These are phyloP conservation scores for Penaeus monodon DNA, from an alignment of 2,888 invertebrate species.

Conservation along the genomic window DNA sequence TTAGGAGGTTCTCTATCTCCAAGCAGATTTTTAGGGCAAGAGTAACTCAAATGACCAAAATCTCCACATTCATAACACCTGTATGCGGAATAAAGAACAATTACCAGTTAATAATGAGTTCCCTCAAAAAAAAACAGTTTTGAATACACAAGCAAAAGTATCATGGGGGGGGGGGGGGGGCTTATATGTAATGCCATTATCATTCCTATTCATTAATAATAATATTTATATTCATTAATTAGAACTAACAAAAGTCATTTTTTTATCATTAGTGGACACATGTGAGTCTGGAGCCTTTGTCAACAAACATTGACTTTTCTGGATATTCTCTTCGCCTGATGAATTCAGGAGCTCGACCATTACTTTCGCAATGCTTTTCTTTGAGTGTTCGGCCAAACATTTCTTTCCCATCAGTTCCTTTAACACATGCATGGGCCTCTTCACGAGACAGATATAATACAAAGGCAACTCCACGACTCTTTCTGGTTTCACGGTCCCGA, in stretches of 20 bases:
- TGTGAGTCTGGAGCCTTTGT: not conserved
- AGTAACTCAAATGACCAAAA: constrained; percentile 80
- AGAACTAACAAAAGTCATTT: not conserved
- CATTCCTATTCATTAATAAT: not conserved
- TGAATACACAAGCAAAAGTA: no score
- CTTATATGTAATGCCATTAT: no score
- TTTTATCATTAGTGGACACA: not conserved
- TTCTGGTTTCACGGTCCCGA: constrained; percentile 77
- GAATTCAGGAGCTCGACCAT: constrained; percentile 81
- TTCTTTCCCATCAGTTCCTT: constrained; percentile 75
- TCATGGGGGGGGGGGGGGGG: no score
- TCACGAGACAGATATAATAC: constrained; percentile 77
- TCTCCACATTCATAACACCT: constrained; percentile 83
- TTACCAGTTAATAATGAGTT: no score
- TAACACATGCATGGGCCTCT: constrained; percentile 77
- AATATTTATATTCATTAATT: not conserved
- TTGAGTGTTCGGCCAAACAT: constrained; percentile 81
- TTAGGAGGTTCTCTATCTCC: constrained; percentile 79
- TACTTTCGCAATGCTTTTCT: constrained; percentile 81
- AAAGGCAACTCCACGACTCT: constrained; percentile 83
- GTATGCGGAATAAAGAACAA: not conserved
- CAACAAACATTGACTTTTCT: constrained; percentile 75
- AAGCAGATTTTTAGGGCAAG: constrained; percentile 79
- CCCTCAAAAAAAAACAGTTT: no score
- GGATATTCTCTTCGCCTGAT: constrained; percentile 77